These are phyloP conservation scores for Clangula hyemalis DNA, from an alignment of 2,797 vertebrate species.

Conservation along the genomic window DNA sequence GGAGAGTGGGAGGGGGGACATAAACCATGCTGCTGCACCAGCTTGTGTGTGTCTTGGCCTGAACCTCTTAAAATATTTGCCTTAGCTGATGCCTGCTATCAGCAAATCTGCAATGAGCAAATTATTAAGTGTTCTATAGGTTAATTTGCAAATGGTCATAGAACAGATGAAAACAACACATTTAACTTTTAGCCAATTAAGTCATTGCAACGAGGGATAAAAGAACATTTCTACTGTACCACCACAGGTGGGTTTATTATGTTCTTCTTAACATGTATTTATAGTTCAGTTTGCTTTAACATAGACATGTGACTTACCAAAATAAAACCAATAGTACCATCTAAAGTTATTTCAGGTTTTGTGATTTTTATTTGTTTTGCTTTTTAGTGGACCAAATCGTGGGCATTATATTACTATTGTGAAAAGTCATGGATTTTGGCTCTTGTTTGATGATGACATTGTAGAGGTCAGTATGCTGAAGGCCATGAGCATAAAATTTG, in stretches of 20 bases:
- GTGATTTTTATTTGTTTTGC: background rate
- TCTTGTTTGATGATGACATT: constrained; percentile 97
- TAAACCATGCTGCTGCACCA: background rate
- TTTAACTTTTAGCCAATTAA: background rate
- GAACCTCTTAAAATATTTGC: background rate
- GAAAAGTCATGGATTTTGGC: constrained; percentile 98
- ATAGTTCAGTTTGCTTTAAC: background rate
- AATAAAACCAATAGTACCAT: background rate
- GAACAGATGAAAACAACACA: background rate
- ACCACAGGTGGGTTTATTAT: background rate
- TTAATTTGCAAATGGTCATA: background rate
- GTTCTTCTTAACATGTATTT: background rate
- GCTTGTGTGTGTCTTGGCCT: background rate
- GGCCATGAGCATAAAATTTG: background rate
- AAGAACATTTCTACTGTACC: background rate
- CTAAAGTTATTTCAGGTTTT: background rate
- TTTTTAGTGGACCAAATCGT: constrained; percentile 90
- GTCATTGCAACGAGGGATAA: background rate
- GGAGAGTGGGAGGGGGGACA: background rate
- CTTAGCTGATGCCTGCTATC: background rate
- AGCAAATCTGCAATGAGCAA: background rate
- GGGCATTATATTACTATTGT: constrained; percentile 99
- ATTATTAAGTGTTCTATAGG: background rate
- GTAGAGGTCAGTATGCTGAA: constrained; percentile 89
- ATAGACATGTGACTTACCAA: background rate